Conservation (phyloP, 2,113 vertebrate genomes). For the Tachuris rubrigastra region DNA sequence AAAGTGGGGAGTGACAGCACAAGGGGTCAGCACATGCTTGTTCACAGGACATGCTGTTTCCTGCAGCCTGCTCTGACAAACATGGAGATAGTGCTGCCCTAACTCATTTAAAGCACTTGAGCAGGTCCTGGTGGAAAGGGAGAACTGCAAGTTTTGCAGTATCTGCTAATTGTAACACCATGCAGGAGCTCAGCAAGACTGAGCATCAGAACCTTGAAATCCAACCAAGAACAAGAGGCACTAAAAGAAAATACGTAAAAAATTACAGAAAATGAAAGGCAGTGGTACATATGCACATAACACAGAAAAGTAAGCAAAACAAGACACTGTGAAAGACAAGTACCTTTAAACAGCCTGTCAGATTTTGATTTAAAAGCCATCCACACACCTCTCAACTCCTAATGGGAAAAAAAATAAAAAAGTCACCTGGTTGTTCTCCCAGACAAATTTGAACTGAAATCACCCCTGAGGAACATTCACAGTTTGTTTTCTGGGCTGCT, state of each 20-base stretch:
- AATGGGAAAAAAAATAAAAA: not conserved
- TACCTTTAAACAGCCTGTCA: not conserved
- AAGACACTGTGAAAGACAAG: not conserved
- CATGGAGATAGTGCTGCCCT: not conserved
- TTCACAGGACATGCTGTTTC: not conserved
- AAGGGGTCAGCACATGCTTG: not conserved
- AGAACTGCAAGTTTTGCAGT: not conserved
- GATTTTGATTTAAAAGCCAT: not conserved
- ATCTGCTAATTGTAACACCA: not conserved
- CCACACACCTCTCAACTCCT: not conserved
- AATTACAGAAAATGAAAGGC: not conserved
- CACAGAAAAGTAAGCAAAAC: not conserved
- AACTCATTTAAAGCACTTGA: not conserved
- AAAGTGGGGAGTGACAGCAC: not conserved
- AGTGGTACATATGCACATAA: not conserved
- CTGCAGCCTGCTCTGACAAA: not conserved
- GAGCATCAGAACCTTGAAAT: not conserved
- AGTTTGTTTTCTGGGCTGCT: not conserved
- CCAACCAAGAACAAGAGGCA: not conserved
- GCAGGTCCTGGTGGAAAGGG: not conserved
- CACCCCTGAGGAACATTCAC: not conserved
- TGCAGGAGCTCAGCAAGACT: not conserved
- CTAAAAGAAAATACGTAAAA: not conserved
- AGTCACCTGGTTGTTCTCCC: not conserved
- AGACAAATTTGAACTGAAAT: not conserved